phyloP scores from a whole-genome alignment of 2,888 invertebrate species.

The Eupithecia exiguata region DNA sequence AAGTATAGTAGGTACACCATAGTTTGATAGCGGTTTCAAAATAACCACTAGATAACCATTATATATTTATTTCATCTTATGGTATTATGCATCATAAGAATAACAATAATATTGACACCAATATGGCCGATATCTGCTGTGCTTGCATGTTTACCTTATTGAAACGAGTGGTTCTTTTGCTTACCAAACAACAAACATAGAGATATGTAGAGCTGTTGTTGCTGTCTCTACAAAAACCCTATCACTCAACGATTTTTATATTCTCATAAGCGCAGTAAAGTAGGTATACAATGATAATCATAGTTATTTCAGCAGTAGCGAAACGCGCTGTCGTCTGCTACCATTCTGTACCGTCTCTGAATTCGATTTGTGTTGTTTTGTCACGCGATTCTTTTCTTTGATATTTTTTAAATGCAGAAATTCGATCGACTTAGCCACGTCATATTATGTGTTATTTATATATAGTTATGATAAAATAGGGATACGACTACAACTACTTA shows the following conservation, averaged over 20 bases:
- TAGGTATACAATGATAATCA: conserved; percentile 20
- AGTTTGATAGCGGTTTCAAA: background rate
- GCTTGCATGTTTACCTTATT: background rate
- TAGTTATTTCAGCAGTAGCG: conserved; percentile 45
- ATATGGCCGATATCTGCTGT: background rate
- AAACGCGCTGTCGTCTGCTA: conserved; percentile 55
- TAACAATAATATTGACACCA: background rate
- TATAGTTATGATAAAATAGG: background rate
- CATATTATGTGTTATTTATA: background rate
- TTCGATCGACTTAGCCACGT: conserved; percentile 55
- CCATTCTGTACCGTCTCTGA: conserved; percentile 66
- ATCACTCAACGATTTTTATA: background rate
- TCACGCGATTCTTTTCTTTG: conserved; percentile 60
- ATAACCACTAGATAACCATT: too few species aligned
- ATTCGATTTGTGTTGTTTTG: conserved; percentile 56
- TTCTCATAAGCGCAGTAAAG: conserved; percentile 6
- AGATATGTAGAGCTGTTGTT: background rate
- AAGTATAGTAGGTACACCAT: background rate
- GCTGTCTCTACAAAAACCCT: background rate
- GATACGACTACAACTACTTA: too few species aligned
- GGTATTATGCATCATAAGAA: background rate
- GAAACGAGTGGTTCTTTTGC: background rate
- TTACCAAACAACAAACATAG: background rate
- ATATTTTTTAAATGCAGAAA: conserved; percentile 47
- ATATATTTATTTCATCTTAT: background rate